Base-by-base conservation (phyloP, 1,140 invertebrate genomes). In the Chelonus insularis region DNA sequence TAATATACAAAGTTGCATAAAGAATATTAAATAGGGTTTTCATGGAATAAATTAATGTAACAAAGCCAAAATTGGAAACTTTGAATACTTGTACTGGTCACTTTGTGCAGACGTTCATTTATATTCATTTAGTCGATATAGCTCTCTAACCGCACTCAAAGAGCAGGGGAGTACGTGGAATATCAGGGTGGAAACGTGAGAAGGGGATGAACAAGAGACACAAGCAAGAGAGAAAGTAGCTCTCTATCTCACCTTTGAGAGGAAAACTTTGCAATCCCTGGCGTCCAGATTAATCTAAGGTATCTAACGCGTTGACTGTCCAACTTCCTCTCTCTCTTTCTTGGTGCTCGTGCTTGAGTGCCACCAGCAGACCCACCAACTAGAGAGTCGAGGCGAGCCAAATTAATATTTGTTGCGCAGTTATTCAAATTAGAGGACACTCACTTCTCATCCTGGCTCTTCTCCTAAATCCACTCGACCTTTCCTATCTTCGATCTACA, bases 341-440 rank as follows among this genome's bases (percentile, higher is more conserved):
- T 21, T 2, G 2, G 4, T 23, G 12, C 25, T 39, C 37, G 54
- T 56, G 54, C 23, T 43, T 37, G 14, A 56, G 57, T 34, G 60
- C 32, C 52, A 50, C 45, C 25, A 20, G 6, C 37, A 45, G 20
- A 25, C 37, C 11, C 37, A 25, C 3, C 9, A n/a, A n/a, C n/a
- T n/a, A n/a, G 32, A 48, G 18, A 37, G 54, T 52, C 23, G 50
- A 25, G 54, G 32, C 43, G 7, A 29, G 39, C 45, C 34, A 67
- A 72, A 74, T 69, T 74, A 71, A 67, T 73, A 71, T 72, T 71
- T 69, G 68, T 70, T 65, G 67, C 62, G 62, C 65, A 68, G 66
- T 72, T 72, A 72, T 74, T 70, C 68, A 72, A 72, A 72, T 72
- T 72, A 67, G 58, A 51, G 32, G 45, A 57, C 51, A 34, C 32